Percentiles rank a stretch among this genome's conserved stretches.
These are phyloP conservation scores for Ardeotis arabs DNA, from an alignment of 2,113 vertebrate species.

Conservation along the genomic window DNA sequence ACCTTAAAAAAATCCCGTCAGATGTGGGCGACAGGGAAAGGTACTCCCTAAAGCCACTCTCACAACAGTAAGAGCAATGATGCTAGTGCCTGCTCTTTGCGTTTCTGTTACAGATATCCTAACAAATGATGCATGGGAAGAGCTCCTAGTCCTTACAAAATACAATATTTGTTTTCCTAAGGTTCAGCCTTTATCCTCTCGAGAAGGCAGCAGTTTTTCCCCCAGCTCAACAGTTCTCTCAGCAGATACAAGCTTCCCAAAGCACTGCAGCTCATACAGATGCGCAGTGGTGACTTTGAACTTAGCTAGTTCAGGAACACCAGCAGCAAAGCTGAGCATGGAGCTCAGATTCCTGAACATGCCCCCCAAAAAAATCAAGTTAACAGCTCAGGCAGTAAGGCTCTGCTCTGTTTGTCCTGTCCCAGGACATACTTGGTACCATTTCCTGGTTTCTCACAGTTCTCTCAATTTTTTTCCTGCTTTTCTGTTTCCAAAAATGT, in stretches of 20 bases:
- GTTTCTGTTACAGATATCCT: not conserved
- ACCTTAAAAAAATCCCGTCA: not conserved
- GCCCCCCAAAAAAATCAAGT: not conserved
- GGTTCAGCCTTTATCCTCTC: not conserved
- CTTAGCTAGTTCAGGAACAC: not conserved
- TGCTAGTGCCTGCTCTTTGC: too few species aligned
- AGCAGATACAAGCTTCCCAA: not conserved
- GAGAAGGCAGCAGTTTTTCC: not conserved
- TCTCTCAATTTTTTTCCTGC: not conserved
- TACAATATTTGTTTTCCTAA: not conserved
- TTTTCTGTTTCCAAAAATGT: not conserved
- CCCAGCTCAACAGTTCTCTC: not conserved
- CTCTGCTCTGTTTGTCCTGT: not conserved
- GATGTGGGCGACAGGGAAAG: not conserved
- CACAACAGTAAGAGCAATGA: not conserved
- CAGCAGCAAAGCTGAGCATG: not conserved
- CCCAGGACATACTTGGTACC: not conserved
- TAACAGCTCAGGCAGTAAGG: not conserved
- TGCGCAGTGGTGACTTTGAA: not conserved
- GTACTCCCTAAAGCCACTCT: not conserved
- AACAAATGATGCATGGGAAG: not conserved
- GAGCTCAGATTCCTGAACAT: not conserved
- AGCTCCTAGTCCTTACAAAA: not conserved
- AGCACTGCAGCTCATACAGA: accelerated
- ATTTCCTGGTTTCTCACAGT: conserved; percentile 39